Conservation (phyloP, 1,140 invertebrate species). For the Acromyrmex charruanus region DNA sequence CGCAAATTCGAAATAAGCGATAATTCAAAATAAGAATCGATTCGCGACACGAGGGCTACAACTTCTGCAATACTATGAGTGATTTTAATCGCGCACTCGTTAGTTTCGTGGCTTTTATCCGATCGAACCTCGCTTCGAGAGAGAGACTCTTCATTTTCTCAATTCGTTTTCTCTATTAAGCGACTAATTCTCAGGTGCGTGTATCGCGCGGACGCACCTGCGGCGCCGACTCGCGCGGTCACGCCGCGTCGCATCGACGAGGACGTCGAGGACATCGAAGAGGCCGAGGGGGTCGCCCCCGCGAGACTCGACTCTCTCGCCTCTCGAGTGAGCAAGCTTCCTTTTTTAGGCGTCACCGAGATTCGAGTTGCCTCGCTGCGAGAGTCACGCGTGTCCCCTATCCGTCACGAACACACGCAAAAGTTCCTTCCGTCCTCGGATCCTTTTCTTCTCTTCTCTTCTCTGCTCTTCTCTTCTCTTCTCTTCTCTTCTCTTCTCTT, state of each 20-base stretch:
- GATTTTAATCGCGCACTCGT: constrained; percentile 21
- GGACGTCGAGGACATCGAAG: constrained; percentile 64
- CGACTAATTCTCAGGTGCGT: not conserved
- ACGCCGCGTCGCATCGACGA: constrained; percentile 19
- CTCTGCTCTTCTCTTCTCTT: too few relatives aligned
- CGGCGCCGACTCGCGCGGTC: constrained; percentile 25
- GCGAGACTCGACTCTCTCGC: constrained; percentile 70
- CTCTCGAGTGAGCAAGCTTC: constrained; percentile 76
- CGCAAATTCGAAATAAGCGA: not conserved
- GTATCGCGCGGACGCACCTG: constrained; percentile 58
- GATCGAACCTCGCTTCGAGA: not conserved
- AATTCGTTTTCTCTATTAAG: not conserved
- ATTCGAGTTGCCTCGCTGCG: constrained; percentile 29
- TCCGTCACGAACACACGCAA: constrained; percentile 14
- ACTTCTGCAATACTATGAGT: not conserved
- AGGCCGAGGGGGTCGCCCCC: constrained; percentile 73
- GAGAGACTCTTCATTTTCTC: not conserved
- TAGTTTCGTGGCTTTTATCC: not conserved
- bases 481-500: not conserved
- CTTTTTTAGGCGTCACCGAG: constrained; percentile 72
- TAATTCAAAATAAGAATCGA: not conserved
- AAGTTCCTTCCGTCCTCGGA: constrained; percentile 64
- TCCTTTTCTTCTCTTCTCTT: constrained; percentile 7
- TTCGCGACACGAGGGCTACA: not conserved
- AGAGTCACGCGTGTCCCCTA: constrained; percentile 16